These are phyloP conservation scores for Girardinichthys multiradiatus DNA, from an alignment of 2,113 vertebrate genomes.

Conservation along the genomic window DNA sequence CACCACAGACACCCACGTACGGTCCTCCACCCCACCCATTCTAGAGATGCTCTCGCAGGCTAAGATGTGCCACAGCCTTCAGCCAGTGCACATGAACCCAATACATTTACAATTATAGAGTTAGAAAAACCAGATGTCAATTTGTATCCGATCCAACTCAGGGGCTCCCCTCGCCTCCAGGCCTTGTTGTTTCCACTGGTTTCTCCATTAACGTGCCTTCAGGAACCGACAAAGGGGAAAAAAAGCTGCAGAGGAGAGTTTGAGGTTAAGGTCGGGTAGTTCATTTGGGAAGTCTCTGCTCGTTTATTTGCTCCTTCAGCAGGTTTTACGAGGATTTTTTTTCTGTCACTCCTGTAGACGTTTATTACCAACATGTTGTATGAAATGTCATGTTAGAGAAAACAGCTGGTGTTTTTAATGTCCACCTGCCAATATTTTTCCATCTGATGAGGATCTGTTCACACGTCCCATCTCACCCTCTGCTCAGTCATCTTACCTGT, in stretches of 20 bases:
- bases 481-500: constrained; percentile 18
- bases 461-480: constrained; percentile 14
- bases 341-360: constrained; percentile 36
- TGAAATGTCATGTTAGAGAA: constrained; percentile 24
- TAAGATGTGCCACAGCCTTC: constrained; percentile 6
- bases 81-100: not conserved
- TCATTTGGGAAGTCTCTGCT: constrained; percentile 24
- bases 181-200: constrained; percentile 55
- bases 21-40: constrained; percentile 4
- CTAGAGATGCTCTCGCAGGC: constrained; percentile 18
- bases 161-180: constrained; percentile 19
- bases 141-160: constrained; percentile 50
- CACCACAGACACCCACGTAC: constrained; percentile 43
- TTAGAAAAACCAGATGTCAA: constrained; percentile 72
- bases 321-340: constrained; percentile 44
- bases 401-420: constrained; percentile 67
- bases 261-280: constrained; percentile 11
- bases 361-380: constrained; percentile 51
- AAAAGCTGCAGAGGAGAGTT: constrained; percentile 2
- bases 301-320: not conserved
- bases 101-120: constrained; percentile 59
- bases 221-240: constrained; percentile 43
- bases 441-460: constrained; percentile 33
- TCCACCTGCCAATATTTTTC: constrained; percentile 41
- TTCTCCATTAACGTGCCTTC: constrained; percentile 55